Evolutionary conservation across 2,888 invertebrate genomes (phyloP).

Genomic region (Venusia cambrica): DNA sequence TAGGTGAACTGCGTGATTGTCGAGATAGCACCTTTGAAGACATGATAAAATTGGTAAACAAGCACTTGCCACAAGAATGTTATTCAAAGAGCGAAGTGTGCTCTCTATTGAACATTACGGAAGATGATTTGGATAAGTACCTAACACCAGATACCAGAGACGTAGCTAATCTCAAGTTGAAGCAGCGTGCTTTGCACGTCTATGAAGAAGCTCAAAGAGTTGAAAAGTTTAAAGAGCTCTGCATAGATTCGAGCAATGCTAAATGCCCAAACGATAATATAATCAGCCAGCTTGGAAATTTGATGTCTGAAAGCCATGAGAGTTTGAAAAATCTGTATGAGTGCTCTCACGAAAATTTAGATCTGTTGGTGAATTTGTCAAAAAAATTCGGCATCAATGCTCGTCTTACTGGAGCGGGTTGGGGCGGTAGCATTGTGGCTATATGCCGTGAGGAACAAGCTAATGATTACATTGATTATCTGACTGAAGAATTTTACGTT

Average conservation of each 20-base stretch:
- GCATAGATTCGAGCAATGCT: slow-evolving; percentile 54
- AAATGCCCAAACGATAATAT: slow-evolving; percentile 58
- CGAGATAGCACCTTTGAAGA: slow-evolving; percentile 83
- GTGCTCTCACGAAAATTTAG: slow-evolving; percentile 94
- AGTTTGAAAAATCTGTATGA: slow-evolving; percentile 93
- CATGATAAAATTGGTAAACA: slow-evolving; percentile 85
- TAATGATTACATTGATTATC: slow-evolving; percentile 83
- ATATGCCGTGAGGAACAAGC: slow-evolving; percentile 85
- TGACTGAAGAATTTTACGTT: slow-evolving; percentile 87
- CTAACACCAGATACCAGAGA: slow-evolving; percentile 81
- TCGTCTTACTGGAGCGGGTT: slow-evolving; percentile 98
- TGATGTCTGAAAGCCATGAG: slow-evolving; percentile 94
- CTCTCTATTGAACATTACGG: slow-evolving; percentile 77
- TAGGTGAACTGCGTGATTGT: slow-evolving; percentile 88
- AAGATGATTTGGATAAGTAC: slow-evolving; percentile 81
- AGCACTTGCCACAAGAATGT: slow-evolving; percentile 82
- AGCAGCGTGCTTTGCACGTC: slow-evolving; percentile 94
- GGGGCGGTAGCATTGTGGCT: slow-evolving; percentile 98
- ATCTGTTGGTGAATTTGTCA: slow-evolving; percentile 89
- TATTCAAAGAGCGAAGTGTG: slow-evolving; percentile 87
- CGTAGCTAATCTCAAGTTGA: slow-evolving; percentile 88
- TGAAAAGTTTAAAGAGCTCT: slow-evolving; percentile 85
- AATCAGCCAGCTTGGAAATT: slow-evolving; percentile 83
- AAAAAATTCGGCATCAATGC: slow-evolving; percentile 87
- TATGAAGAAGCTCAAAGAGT: slow-evolving; percentile 94